Conservation (phyloP, 2,113 vertebrate species). For the Aix galericulata region DNA sequence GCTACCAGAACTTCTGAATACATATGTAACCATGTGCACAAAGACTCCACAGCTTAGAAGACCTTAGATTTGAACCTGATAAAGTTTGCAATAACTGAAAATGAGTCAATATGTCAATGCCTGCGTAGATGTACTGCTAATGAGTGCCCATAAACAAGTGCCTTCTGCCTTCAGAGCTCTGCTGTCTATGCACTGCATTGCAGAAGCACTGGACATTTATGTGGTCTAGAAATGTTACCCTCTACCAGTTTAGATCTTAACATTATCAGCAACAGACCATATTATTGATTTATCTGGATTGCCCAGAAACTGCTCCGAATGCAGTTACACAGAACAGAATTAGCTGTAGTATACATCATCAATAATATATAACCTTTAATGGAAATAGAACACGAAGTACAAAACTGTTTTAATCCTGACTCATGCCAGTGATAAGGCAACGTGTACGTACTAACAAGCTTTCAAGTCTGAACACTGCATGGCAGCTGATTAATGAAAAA, state of each 20-base stretch:
- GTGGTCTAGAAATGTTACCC: not conserved
- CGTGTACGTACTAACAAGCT: not conserved
- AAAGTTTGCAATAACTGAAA: not conserved
- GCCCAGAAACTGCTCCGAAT: not conserved
- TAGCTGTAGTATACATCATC: not conserved
- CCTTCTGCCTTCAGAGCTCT: not conserved
- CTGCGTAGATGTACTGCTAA: not conserved
- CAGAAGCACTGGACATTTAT: not conserved
- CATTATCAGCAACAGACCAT: too few relatives aligned
- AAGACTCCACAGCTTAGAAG: not conserved
- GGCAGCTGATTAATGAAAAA: not conserved
- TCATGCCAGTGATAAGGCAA: not conserved
- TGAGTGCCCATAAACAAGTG: accelerated
- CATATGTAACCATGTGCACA: accelerated
- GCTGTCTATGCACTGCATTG: not conserved
- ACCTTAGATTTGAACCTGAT: not conserved
- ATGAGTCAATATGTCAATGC: not conserved
- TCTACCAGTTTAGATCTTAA: not conserved
- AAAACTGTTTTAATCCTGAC: not conserved
- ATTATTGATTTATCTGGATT: not conserved
- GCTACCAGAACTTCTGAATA: not conserved
- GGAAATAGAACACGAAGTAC: not conserved
- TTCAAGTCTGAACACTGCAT: not conserved
- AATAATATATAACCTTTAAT: not conserved
- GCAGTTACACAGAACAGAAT: not conserved